These are phyloP conservation scores for Hirudo medicinalis DNA, from an alignment of 1,140 invertebrate genomes.

Conservation along the genomic window DNA sequence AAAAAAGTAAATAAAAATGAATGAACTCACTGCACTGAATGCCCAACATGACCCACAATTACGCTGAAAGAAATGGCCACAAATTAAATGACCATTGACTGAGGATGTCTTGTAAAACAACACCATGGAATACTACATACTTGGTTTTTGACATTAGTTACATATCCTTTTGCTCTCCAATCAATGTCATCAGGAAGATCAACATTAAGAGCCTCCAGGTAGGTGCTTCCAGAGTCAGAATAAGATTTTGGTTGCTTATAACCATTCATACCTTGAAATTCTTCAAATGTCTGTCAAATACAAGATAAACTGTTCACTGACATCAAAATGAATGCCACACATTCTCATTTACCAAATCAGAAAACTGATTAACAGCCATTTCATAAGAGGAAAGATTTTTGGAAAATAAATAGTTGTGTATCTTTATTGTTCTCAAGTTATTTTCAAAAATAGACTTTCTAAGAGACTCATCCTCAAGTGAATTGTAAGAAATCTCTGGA, in stretches of 20 bases:
- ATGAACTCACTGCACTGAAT: constrained; percentile 28
- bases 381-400: constrained; percentile 14
- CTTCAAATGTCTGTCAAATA: not conserved
- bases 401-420: constrained; percentile 18
- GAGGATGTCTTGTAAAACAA: not conserved
- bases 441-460: constrained; percentile 18
- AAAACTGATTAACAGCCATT: constrained; percentile 20
- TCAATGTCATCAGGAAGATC: constrained; percentile 50
- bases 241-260: not conserved
- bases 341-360: constrained; percentile 19
- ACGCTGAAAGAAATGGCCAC: constrained; percentile 29
- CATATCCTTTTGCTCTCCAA: constrained; percentile 68
- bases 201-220: not conserved
- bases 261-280: not conserved
- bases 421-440: constrained; percentile 23
- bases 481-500: constrained; percentile 5
- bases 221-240: not conserved
- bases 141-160: constrained; percentile 86
- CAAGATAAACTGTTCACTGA: not conserved
- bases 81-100: not conserved
- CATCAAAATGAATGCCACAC: not conserved
- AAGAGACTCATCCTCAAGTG: constrained; percentile 4
- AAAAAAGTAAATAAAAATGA: not conserved
- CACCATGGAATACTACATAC: constrained; percentile 28
- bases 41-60: constrained; percentile 39